A percentile compares a stretch with the other conserved stretches of the same genome.
phyloP scores from a whole-genome alignment of 2,888 invertebrate genomes.

The Calameuta pallipes region DNA sequence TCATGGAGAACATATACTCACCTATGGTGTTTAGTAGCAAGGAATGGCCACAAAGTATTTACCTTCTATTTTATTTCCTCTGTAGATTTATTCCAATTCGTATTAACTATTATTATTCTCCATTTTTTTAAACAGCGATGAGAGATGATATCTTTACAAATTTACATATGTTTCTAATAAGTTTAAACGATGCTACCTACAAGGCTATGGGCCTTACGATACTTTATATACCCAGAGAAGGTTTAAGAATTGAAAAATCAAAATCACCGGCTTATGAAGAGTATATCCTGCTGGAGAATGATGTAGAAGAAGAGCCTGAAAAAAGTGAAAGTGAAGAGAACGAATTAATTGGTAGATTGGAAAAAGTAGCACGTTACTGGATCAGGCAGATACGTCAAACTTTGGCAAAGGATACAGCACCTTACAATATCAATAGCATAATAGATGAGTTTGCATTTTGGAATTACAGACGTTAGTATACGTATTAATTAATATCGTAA shows the following conservation, averaged over 20 bases:
- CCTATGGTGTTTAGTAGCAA: slow-evolving; percentile 67
- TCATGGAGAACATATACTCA: slow-evolving; percentile 56
- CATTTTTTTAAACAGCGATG: slow-evolving; percentile 38
- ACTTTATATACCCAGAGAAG: slow-evolving; percentile 70
- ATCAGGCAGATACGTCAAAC: slow-evolving; percentile 69
- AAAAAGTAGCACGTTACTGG: slow-evolving; percentile 65
- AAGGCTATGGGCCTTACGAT: slow-evolving; percentile 69
- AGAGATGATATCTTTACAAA: slow-evolving; percentile 68
- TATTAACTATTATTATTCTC: slow-evolving; percentile 1
- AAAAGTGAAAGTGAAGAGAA: slow-evolving; percentile 21
- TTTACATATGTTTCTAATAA: slow-evolving; percentile 68
- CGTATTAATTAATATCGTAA: background rate
- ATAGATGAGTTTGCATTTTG: slow-evolving; percentile 63
- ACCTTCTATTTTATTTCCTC: slow-evolving; percentile 13
- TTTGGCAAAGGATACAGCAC: slow-evolving; percentile 44
- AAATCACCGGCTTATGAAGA: background rate
- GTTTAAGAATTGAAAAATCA: slow-evolving; percentile 39
- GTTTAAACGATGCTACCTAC: slow-evolving; percentile 69
- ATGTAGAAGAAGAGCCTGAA: slow-evolving; percentile 55
- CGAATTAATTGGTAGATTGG: slow-evolving; percentile 47
- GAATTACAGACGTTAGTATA: slow-evolving; percentile 61
- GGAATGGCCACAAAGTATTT: slow-evolving; percentile 70
- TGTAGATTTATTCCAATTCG: slow-evolving; percentile 6
- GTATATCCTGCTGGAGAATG: slow-evolving; percentile 56
- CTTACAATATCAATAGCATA: slow-evolving; percentile 42